Evolutionary conservation across 2,797 vertebrate genomes (phyloP), one percentile per base, ranked within the genome.

Genomic region (Eupleurogrammus muticus): DNA sequence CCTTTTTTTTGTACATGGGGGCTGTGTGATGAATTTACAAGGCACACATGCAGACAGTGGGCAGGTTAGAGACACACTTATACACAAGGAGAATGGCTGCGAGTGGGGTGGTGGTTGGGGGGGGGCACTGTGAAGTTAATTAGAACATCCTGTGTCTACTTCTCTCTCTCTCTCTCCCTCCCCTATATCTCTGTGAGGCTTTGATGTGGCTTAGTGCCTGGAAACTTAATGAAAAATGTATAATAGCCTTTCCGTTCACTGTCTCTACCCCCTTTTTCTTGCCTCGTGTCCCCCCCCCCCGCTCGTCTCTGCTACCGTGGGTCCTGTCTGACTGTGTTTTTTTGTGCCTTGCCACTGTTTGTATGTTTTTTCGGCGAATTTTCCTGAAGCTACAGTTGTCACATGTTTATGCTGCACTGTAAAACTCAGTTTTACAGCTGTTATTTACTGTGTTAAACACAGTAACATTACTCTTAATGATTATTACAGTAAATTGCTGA

Each of bases 211-310:
- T 92, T 92, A 90, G 90, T 91, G 93, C 92, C 92, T 92, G 90
- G 91, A 94, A 93, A 92, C 88, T 91, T 94, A 94, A 94, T 94
- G 92, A 95, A 95, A 95, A 94, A 95, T 95, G 90, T 94, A 94
- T 93, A 94, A 93, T 93, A 93, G 90, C 86, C 88, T 86, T 90
- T 89, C 82, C 90, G 73, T 89, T 89, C 73, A 75, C 73, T 84
- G 75, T 86, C 83, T 75, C 84, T 64, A 50, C 75, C 82, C 75
- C 12, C 21, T 47, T 66, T 80, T 82, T 67, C 66, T 76, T 70
- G 52, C 71, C 63, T 49, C 24, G 54, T n/a, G n/a, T n/a, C 49
- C 75, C 67, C 62, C 64, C 63, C 48, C 47, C 57, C 42, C 21
- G 36, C 58, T 60, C 70, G 50, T 35, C 54, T 47, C 51, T 63